phyloP scores from a whole-genome alignment of 2,888 invertebrate genomes.

The Amaurobius ferox region DNA sequence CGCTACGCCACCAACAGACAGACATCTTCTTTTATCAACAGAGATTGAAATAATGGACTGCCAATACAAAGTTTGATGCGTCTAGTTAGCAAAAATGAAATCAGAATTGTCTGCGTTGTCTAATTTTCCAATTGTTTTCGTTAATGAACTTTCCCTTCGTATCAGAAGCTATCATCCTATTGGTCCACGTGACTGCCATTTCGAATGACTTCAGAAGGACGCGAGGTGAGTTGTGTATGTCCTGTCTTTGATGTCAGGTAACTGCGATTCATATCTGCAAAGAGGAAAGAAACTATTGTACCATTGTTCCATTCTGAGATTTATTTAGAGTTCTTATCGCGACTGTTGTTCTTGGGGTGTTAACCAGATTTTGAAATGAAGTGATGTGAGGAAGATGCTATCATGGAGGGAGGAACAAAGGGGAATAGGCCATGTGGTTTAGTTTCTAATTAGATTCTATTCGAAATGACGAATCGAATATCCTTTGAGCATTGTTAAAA shows the following conservation, averaged over 20 bases:
- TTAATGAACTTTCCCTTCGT: background rate
- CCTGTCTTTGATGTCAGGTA: conserved; percentile 6
- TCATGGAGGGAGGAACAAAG: background rate
- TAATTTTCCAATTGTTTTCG: background rate
- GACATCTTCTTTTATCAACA: too few species aligned
- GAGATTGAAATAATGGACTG: too few species aligned
- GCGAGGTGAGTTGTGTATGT: conserved; percentile 5
- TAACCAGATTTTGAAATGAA: background rate
- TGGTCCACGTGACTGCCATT: conserved; percentile 1
- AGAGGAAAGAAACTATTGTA: conserved; percentile 1
- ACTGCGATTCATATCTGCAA: background rate
- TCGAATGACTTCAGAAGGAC: background rate
- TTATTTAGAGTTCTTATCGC: conserved; percentile 12
- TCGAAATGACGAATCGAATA: background rate
- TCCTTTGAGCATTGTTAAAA: background rate
- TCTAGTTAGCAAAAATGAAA: background rate
- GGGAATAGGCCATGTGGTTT: background rate
- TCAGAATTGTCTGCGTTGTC: background rate
- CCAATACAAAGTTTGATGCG: background rate
- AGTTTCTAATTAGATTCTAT: background rate
- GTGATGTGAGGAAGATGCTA: background rate
- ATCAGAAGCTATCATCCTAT: background rate
- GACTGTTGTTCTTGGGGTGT: background rate
- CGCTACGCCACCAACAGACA: too few species aligned
- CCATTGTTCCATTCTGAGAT: background rate